Evolutionary conservation across 2,888 invertebrate genomes (phyloP).

Genomic region (Allacma fusca): DNA sequence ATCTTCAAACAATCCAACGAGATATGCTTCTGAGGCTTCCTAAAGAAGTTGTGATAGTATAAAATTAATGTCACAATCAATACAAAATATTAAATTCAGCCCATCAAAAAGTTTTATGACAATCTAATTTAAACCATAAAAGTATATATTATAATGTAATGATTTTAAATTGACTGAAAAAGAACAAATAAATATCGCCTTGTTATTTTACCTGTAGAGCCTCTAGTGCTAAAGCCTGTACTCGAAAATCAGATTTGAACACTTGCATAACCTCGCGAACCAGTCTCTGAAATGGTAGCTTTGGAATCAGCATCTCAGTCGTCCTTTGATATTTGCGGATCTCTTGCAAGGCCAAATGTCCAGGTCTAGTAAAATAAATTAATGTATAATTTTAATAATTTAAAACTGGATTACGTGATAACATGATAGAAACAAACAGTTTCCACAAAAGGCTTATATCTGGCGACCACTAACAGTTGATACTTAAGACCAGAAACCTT

Average conservation of each 20-base stretch:
- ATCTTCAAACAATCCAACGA: slow-evolving; percentile 72
- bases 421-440: no score
- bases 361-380: slow-evolving; percentile 65
- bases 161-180: no score
- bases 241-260: slow-evolving; percentile 66
- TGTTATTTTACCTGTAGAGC: slow-evolving; percentile 63
- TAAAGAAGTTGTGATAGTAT: neutral
- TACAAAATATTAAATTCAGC: neutral
- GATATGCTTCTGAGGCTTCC: slow-evolving; percentile 68
- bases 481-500: no score
- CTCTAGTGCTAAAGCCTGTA: slow-evolving; percentile 65
- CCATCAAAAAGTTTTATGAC: no score
- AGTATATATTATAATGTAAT: no score
- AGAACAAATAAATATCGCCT: no score
- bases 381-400: no score
- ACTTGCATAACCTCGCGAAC: slow-evolving; percentile 69
- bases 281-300: slow-evolving; percentile 68
- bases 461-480: no score
- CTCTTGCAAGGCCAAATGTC: slow-evolving; percentile 75
- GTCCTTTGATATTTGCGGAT: slow-evolving; percentile 71
- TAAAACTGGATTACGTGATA: no score
- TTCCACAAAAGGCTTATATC: no score
- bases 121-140: no score
- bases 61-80: neutral
- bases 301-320: slow-evolving; percentile 69